Conservation (phyloP, 2,113 vertebrate genomes). For the Rhea americana region DNA sequence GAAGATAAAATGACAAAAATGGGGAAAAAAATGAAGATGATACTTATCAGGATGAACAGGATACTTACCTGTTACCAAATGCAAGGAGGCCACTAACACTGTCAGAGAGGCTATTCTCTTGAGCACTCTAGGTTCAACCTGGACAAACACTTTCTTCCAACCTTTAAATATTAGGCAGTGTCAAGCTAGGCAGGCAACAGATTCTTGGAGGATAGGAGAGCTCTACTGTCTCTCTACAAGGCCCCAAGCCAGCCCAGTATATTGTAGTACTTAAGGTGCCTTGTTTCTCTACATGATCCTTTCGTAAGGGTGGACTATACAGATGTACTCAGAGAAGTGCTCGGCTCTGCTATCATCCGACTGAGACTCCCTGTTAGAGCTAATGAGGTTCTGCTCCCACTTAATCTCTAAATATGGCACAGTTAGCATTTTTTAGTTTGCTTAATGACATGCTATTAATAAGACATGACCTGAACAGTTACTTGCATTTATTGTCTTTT, state of each 20-base stretch:
- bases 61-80: background rate
- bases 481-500: constrained; percentile 54
- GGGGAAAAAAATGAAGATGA: background rate
- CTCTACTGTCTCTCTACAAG: background rate
- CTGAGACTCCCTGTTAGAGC: constrained; percentile 40
- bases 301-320: background rate
- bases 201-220: background rate
- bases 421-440: constrained; percentile 53
- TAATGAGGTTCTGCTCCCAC: constrained; percentile 60
- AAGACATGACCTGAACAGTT: constrained; percentile 41
- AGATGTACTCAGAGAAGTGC: background rate
- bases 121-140: background rate
- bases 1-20: background rate
- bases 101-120: background rate
- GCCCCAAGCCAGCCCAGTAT: background rate
- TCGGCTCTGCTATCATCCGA: constrained; percentile 13
- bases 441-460: constrained; percentile 61
- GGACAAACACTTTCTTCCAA: background rate
- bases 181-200: background rate
- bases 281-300: background rate
- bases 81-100: background rate
- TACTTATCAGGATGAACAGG: background rate
- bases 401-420: constrained; percentile 59
- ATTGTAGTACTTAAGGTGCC: background rate
- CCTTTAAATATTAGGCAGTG: background rate